Evolutionary conservation across 2,888 invertebrate species (phyloP).

Genomic region (Xestoiulus laeticollis): DNA sequence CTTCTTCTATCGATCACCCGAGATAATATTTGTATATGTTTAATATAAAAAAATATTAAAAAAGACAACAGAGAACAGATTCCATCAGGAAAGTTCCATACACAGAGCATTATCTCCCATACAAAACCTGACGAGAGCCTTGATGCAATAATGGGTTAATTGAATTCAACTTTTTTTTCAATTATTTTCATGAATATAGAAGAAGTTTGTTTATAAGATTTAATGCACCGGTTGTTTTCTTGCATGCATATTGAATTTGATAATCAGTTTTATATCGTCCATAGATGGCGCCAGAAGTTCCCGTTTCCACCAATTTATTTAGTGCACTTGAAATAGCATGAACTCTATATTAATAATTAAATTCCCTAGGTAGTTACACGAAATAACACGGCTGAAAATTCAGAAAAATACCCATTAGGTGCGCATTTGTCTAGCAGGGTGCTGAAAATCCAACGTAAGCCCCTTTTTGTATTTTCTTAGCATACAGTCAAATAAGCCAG

Average conservation of each 20-base stretch:
- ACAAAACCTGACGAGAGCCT: too few relatives aligned
- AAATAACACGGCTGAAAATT: slow-evolving; percentile 19
- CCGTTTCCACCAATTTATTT: neutral
- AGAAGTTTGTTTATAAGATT: too few relatives aligned
- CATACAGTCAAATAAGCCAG: neutral
- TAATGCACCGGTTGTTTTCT: too few relatives aligned
- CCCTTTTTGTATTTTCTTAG: slow-evolving; percentile 17
- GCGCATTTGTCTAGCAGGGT: neutral
- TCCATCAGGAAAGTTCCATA: too few relatives aligned
- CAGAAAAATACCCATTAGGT: neutral
- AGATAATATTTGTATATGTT: neutral
- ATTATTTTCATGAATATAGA: too few relatives aligned
- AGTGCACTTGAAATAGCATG: neutral
- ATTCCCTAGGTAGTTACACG: neutral
- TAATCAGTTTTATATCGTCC: neutral
- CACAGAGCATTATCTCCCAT: too few relatives aligned
- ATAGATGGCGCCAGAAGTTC: neutral
- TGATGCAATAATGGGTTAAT: too few relatives aligned
- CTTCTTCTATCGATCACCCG: neutral
- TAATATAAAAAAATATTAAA: too few relatives aligned
- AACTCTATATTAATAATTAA: slow-evolving; percentile 21
- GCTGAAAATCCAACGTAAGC: neutral
- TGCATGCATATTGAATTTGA: too few relatives aligned
- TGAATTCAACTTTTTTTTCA: too few relatives aligned
- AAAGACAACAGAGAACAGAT: too few relatives aligned